Base-by-base conservation (phyloP, 1,140 invertebrate species). In the Hylaeus volcanicus region DNA sequence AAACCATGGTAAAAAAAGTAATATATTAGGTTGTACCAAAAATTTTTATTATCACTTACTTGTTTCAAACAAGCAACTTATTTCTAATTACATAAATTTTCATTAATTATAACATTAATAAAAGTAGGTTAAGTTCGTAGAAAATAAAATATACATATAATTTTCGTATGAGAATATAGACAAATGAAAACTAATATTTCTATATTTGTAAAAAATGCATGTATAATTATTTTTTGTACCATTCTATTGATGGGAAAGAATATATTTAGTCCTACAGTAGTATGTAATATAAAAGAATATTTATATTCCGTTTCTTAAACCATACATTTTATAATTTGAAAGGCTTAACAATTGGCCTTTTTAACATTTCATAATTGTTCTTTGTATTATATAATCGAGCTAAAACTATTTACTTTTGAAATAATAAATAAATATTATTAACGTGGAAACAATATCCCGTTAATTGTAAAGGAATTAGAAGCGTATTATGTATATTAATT, bases 361-460 rank as follows among this genome's bases (percentile, higher is more conserved):
- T 73, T 14, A 41, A 65, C 6, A 48, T 73, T 2, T 55, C 26
- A 9, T 45, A 69, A 26, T 53, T 65, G 6, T 64, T 64, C 2
- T 48, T 4, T 37, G 53, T 48, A 39, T 26, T 26, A 71, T 48
- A 37, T 61, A 6, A 41, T 60, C 56, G 45, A 60, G 26, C 48
- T 72, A 66, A 60, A 73, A 56, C 15, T 61, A 61, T 60, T 53
- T 61, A 60, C 12, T 64, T 61, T 58, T 69, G 55, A 58, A 75
- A 37, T 14, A 66, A 80, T 61, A 80, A 79, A 79, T 79, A 79
- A 80, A 80, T 80, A 80, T 11, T 41, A 61, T 75, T 37, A 61
- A 68, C n/a, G 15, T 68, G 14, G 37, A 80, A 75, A 69, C 4
- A 71, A 43, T 55, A 79, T 45, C 43, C 15, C 9, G 15, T 53